Evolutionary conservation across 2,113 vertebrate species (phyloP), one percentile per base, ranked within the genome.

Genomic region (Etheostoma spectabile): DNA sequence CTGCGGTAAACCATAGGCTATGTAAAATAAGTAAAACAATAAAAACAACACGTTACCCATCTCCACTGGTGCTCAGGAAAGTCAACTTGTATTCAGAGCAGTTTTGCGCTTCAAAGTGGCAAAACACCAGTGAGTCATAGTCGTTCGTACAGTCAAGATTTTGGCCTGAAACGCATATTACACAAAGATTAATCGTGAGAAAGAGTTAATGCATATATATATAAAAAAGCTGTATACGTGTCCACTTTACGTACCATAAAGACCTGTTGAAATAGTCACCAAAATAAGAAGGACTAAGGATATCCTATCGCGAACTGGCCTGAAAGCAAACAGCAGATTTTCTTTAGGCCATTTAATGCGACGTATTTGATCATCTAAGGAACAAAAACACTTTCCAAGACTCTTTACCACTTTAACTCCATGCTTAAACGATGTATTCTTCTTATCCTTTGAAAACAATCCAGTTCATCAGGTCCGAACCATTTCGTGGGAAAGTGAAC

Each of bases 101-200:
- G 46, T 77, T 86, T 66, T 56, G 14, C 3, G 30, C 65, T 0
- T 81, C 55, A 6, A 93, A 60, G 0, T 59, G 21, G 56, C 95
- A 95, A 21, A 5, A 45, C 73, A 92, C 85, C 1, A 0, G 0
- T 0, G 4, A 0, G 0, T 45, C 45, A 15, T 4, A 83, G 86
- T 95, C 87, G 55, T 92, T 86, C 27, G 83, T 74, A 49, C 94
- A 95, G 11, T 71, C 42, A 7, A 94, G 64, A 42, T 49, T 49
- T 0, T 16, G 4, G 13, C 1, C 45, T 12, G 11, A 78, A 49
- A 69, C 16, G 48, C 1, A 65, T 2, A 33, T 8, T 11, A 55
- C 5, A 55, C 1, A 0, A 18, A 8, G 0, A 27, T 3, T 12
- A 1, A n/a, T 21, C 1, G 13, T 64, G 18, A 56, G 16, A 49